These are phyloP conservation scores for Zoanthus sociatus DNA, from an alignment of 92 coral and sea anemone species.

Conservation along the genomic window DNA sequence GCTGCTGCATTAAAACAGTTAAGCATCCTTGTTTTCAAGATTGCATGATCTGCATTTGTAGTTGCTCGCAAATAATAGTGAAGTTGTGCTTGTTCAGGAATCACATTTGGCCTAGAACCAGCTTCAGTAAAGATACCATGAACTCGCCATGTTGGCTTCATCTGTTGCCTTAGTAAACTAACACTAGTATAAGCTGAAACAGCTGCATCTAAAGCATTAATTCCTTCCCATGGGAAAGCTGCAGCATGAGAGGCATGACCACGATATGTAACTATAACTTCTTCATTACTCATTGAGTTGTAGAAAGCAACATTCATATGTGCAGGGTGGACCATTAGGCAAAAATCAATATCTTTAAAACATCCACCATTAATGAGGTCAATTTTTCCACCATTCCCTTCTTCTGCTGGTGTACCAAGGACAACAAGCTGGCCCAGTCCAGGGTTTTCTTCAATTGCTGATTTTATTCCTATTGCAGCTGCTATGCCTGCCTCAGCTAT, in stretches of 20 bases:
- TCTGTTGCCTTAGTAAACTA: conserved; percentile 87
- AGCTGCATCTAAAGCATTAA: conserved; percentile 94
- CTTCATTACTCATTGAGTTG: conserved; percentile 64
- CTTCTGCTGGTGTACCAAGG: conserved; percentile 96
- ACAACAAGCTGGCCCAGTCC: conserved; percentile 68
- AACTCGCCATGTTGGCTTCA: conserved; percentile 93
- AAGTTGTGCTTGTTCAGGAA: conserved; percentile 83
- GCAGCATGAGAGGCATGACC: conserved; percentile 82
- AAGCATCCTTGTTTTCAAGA: conserved; percentile 64
- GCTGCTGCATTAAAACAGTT: conserved; percentile 86
- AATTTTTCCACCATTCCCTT: conserved; percentile 89
- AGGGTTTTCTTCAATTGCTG: conserved; percentile 56
- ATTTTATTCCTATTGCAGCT: conserved; percentile 54
- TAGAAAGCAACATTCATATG: conserved; percentile 87
- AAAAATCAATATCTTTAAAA: conserved; percentile 80
- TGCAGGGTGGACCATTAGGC: conserved; percentile 92
- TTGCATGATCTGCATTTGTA: conserved; percentile 65
- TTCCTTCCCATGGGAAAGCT: conserved; percentile 72
- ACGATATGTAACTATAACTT: conserved; percentile 70
- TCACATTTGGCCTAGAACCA: conserved; percentile 79
- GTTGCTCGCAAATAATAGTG: conserved; percentile 74
- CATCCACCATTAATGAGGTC: conserved; percentile 80
- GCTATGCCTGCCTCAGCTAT: conserved; percentile 91
- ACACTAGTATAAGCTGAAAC: conserved; percentile 88
- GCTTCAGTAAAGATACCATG: conserved; percentile 95